phyloP scores from a whole-genome alignment of 2,888 invertebrate genomes.

The Phlogophora meticulosa region DNA sequence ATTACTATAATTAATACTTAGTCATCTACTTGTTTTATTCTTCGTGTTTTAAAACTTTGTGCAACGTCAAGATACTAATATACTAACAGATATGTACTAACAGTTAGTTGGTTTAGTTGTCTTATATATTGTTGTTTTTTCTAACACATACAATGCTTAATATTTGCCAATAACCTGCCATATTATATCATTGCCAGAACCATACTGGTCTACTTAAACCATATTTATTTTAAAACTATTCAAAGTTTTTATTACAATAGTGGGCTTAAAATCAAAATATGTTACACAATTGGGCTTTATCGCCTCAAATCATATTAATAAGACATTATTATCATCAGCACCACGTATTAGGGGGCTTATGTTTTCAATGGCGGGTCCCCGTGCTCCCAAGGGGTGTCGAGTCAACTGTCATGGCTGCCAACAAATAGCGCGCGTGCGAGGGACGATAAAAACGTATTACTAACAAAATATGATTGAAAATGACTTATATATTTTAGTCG shows the following conservation, averaged over 20 bases:
- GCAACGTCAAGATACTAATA: too few species aligned
- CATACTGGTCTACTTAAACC: too few species aligned
- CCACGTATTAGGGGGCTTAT: constrained; percentile 50
- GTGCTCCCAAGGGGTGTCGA: constrained; percentile 52
- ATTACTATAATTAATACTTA: background rate
- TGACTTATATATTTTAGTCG: constrained; percentile 11
- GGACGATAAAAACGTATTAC: constrained; percentile 50
- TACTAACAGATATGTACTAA: too few species aligned
- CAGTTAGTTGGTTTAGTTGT: too few species aligned
- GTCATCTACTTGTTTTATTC: too few species aligned
- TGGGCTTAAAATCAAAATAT: constrained; percentile 2
- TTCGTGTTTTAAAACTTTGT: too few species aligned
- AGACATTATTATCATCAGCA: constrained; percentile 44
- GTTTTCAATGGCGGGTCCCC: constrained; percentile 34
- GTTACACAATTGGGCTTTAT: background rate
- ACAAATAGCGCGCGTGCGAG: constrained; percentile 52
- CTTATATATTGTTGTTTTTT: too few species aligned
- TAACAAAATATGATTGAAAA: constrained; percentile 35
- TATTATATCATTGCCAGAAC: too few species aligned
- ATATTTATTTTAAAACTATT: background rate
- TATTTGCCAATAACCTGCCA: too few species aligned
- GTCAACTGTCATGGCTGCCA: constrained; percentile 59
- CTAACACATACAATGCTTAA: too few species aligned
- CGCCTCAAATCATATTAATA: constrained; percentile 31
- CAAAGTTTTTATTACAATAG: background rate